Conservation (phyloP, 2,888 invertebrate species). For the Helleia helle region DNA sequence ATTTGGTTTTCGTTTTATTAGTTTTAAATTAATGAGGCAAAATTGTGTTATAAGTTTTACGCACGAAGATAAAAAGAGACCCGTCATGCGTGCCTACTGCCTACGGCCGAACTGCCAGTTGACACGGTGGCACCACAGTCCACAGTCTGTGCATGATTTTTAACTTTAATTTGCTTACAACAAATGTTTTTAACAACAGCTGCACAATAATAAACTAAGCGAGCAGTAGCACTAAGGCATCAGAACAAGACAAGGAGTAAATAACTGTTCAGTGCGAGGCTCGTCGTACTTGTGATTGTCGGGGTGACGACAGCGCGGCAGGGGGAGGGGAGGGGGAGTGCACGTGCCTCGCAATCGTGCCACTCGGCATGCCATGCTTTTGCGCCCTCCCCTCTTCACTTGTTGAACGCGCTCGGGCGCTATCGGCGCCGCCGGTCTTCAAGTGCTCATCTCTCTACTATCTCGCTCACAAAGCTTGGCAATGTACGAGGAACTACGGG, state of each 20-base stretch:
- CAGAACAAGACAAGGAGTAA: neutral
- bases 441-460: slow-evolving; percentile 26
- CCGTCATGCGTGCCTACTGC: no score
- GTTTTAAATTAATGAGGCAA: no score
- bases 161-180: no score
- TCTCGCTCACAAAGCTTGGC: slow-evolving; percentile 12
- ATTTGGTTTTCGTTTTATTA: no score
- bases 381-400: slow-evolving; percentile 47
- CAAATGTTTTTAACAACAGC: no score
- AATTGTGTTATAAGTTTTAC: no score
- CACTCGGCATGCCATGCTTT: slow-evolving; percentile 62
- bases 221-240: neutral
- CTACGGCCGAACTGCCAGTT: no score
- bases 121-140: no score
- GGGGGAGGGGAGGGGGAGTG: slow-evolving; percentile 26
- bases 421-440: slow-evolving; percentile 30
- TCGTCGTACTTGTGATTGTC: neutral
- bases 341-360: slow-evolving; percentile 43
- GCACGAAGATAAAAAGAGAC: no score
- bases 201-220: no score
- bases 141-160: no score
- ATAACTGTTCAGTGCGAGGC: neutral
- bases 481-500: neutral
- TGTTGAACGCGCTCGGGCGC: slow-evolving; percentile 49
- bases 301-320: neutral